These are phyloP conservation scores for Notoglanidium macrostoma DNA, from an alignment of 2,797 vertebrate genomes.

Conservation along the genomic window DNA sequence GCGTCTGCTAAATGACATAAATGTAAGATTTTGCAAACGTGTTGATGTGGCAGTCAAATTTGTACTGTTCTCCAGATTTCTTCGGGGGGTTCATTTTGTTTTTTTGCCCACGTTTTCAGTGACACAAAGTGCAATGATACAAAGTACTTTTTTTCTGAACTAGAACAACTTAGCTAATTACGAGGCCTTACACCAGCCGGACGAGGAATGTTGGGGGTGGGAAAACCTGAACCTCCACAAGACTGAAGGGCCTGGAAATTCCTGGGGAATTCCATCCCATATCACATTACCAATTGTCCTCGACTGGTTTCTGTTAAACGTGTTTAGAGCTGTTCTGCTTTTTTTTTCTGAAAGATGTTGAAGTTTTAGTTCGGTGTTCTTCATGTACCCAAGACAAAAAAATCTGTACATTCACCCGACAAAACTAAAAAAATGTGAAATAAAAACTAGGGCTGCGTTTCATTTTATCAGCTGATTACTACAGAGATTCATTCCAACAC, in stretches of 20 bases:
- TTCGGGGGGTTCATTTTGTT: not conserved
- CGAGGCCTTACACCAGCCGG: not conserved
- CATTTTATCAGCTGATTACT: not conserved
- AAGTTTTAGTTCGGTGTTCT: not conserved
- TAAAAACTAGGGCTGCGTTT: not conserved
- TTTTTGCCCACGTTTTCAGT: not conserved
- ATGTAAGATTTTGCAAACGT: not conserved
- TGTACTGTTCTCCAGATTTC: not conserved
- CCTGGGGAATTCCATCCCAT: conserved; percentile 6
- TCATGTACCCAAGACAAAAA: not conserved
- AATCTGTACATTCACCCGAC: not conserved
- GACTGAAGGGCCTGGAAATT: not conserved
- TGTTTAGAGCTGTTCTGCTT: not conserved
- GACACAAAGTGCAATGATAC: not conserved
- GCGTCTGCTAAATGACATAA: too few species aligned
- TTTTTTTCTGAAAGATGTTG: conserved; percentile 1
- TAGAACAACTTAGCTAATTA: not conserved
- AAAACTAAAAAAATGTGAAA: not conserved
- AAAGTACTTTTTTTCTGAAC: not conserved
- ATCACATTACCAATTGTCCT: not conserved
- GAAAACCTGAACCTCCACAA: not conserved
- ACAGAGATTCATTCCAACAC: not conserved
- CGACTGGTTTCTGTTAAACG: not conserved
- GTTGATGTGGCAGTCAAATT: not conserved
- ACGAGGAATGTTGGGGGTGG: not conserved